A percentile compares a stretch with the other conserved stretches of the same genome.
phyloP scores from a whole-genome alignment of 2,797 vertebrate genomes.

The Falco naumanni region DNA sequence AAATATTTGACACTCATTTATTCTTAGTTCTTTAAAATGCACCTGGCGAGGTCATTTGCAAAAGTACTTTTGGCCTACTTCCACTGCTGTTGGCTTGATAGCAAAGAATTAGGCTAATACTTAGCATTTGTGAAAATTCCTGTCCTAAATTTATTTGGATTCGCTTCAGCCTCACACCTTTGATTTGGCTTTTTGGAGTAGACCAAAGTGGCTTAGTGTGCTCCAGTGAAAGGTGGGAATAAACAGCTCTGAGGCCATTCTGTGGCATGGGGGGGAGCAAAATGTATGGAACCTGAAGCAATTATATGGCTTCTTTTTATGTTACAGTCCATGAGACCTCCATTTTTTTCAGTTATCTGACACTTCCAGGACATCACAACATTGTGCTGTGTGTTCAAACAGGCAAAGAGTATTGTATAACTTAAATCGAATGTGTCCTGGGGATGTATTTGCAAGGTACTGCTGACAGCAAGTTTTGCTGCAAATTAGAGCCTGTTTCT shows the following conservation, averaged over 20 bases:
- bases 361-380: background rate
- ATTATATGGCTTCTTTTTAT: background rate
- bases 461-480: background rate
- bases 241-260: background rate
- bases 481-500: background rate
- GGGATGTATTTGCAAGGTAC: background rate
- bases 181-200: background rate
- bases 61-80: slow-evolving; percentile 31
- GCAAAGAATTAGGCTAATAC: background rate
- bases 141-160: slow-evolving; percentile 20
- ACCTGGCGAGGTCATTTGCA: background rate
- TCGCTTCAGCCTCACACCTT: background rate
- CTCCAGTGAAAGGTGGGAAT: background rate
- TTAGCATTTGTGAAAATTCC: background rate
- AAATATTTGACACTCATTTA: background rate
- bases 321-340: background rate
- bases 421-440: background rate
- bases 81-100: background rate
- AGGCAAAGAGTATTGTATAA: background rate
- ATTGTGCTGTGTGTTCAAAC: background rate
- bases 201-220: background rate
- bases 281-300: background rate
- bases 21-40: slow-evolving; percentile 25
- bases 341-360: background rate
- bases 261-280: background rate